Conservation (phyloP, 2,797 vertebrate species). For the Anabacerthia variegaticeps region DNA sequence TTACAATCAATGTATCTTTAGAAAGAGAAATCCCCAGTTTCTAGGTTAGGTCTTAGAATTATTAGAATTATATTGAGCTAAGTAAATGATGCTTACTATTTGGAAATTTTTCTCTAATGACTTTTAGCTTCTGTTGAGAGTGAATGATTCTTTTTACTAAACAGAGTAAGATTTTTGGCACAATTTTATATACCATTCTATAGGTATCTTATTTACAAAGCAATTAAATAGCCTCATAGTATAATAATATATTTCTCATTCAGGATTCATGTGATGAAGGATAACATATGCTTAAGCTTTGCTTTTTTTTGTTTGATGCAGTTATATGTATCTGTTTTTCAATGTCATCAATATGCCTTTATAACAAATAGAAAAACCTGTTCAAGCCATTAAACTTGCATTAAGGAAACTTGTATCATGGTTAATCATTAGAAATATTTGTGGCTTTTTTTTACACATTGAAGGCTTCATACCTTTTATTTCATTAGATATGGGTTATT, state of each 20-base stretch:
- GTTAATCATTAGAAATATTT: background rate
- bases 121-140: background rate
- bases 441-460: background rate
- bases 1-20: background rate
- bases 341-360: background rate
- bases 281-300: background rate
- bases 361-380: background rate
- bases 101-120: background rate
- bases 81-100: background rate
- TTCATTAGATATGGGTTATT: background rate
- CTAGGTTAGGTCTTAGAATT: background rate
- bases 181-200: background rate
- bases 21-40: background rate
- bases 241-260: background rate
- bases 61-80: background rate
- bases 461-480: accelerated
- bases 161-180: background rate
- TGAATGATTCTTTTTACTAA: background rate
- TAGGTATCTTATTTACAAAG: background rate
- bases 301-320: background rate
- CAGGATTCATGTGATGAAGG: background rate
- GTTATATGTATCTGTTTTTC: background rate
- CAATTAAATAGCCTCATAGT: background rate
- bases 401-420: background rate
- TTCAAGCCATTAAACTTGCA: background rate